These are phyloP conservation scores for Drosophila ficusphila DNA, from an alignment of 1,140 invertebrate species.

Conservation along the genomic window DNA sequence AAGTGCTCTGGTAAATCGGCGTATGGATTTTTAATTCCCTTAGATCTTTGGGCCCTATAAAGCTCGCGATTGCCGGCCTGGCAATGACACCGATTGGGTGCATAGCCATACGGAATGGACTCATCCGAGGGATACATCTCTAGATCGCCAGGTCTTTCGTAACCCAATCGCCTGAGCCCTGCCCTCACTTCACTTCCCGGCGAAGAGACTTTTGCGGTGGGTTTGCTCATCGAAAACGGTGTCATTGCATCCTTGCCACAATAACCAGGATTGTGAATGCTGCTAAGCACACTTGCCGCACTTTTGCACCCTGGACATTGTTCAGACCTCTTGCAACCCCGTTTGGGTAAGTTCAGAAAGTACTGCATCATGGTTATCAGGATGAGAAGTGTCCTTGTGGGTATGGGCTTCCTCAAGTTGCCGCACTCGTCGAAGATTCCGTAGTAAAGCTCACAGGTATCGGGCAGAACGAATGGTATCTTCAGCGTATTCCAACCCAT, in stretches of 20 bases:
- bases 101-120: conserved; percentile 29
- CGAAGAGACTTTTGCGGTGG: too few species aligned
- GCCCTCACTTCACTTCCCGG: not conserved
- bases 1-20: not conserved
- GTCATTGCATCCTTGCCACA: conserved; percentile 6
- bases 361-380: conserved; percentile 24
- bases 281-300: not conserved
- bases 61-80: not conserved
- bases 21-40: not conserved
- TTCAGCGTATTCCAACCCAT: conserved; percentile 26
- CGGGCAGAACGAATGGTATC: conserved; percentile 31
- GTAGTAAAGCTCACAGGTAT: conserved; percentile 44
- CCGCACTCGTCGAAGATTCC: conserved; percentile 37
- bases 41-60: not conserved
- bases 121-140: conserved; percentile 8
- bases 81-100: conserved; percentile 16
- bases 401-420: conserved; percentile 26
- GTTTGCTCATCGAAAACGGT: not conserved
- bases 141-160: not conserved
- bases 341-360: conserved; percentile 19
- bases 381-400: conserved; percentile 18
- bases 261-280: conserved; percentile 24
- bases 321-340: not conserved
- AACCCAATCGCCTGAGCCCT: conserved; percentile 12
- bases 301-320: not conserved